These are phyloP conservation scores for Epinephelus lanceolatus DNA, from an alignment of 2,113 vertebrate species.

Conservation along the genomic window DNA sequence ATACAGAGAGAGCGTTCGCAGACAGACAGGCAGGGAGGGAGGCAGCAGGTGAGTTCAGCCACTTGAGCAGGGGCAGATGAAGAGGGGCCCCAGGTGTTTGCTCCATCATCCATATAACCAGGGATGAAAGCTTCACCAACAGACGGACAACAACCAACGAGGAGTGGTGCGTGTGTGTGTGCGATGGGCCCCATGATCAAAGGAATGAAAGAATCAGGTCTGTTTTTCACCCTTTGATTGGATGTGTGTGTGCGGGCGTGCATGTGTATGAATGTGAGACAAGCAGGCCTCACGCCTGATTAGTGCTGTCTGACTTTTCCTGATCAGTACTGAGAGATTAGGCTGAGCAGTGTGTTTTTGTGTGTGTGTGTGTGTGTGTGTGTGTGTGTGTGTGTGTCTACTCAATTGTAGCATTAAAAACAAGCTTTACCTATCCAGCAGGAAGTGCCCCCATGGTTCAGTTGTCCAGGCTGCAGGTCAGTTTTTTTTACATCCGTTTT, in stretches of 20 bases:
- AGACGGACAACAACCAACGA: conserved; percentile 64
- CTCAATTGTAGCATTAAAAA: conserved; percentile 21
- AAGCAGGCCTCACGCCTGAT: conserved; percentile 52
- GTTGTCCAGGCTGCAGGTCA: background rate
- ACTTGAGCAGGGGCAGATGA: conserved; percentile 68
- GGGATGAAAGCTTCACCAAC: conserved; percentile 75
- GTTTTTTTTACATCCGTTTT: conserved; percentile 8
- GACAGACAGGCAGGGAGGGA: conserved; percentile 31
- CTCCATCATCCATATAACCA: conserved; percentile 76
- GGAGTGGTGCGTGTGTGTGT: conserved; percentile 7
- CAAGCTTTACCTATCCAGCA: conserved; percentile 10
- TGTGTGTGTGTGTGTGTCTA: conserved; percentile 1
- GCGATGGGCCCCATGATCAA: conserved; percentile 54
- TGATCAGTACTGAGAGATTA: conserved; percentile 33
- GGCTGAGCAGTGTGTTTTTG: conserved; percentile 20
- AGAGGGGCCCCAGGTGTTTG: conserved; percentile 80
- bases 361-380: background rate
- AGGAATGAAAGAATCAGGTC: conserved; percentile 67
- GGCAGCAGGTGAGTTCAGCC: conserved; percentile 73
- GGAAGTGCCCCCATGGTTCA: conserved; percentile 2
- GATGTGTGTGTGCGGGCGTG: conserved; percentile 45
- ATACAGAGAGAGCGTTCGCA: conserved; percentile 19
- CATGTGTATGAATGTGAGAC: conserved; percentile 7
- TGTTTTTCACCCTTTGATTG: conserved; percentile 73
- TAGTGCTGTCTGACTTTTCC: conserved; percentile 55